phyloP scores from a whole-genome alignment of 2,113 vertebrate species.

The Mionectes macconnelli region DNA sequence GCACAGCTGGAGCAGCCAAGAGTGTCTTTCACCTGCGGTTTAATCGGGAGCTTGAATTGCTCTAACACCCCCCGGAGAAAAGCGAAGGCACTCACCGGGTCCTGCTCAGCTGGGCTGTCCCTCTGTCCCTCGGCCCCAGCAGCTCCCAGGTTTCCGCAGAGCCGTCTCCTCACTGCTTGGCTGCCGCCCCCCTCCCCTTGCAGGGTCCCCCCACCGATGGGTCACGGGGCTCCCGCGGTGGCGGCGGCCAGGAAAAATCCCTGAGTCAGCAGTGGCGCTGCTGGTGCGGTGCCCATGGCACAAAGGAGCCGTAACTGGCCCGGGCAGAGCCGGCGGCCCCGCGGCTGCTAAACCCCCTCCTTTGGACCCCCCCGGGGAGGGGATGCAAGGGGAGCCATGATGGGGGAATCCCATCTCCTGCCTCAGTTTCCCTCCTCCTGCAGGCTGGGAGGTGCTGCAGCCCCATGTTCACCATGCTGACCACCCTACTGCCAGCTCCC shows the following conservation, averaged over 20 bases:
- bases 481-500: accelerated
- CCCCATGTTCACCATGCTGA: accelerated
- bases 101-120: background rate
- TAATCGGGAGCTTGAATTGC: background rate
- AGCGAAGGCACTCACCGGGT: slow-evolving; percentile 4
- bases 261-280: slow-evolving; percentile 44
- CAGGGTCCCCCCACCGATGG: background rate
- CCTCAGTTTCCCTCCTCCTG: background rate
- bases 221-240: slow-evolving; percentile 27
- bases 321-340: background rate
- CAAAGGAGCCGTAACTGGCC: slow-evolving; percentile 7
- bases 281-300: background rate
- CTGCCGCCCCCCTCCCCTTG: background rate
- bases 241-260: background rate
- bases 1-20: background rate
- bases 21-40: background rate
- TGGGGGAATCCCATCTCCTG: background rate
- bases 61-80: background rate
- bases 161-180: accelerated
- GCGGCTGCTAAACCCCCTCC: background rate
- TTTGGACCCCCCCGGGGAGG: accelerated
- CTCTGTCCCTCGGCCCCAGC: background rate
- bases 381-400: background rate
- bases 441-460: background rate
- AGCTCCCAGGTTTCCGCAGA: background rate